Evolutionary conservation across 2,113 vertebrate species (phyloP).

Genomic region (Melanerpes formicivorus): DNA sequence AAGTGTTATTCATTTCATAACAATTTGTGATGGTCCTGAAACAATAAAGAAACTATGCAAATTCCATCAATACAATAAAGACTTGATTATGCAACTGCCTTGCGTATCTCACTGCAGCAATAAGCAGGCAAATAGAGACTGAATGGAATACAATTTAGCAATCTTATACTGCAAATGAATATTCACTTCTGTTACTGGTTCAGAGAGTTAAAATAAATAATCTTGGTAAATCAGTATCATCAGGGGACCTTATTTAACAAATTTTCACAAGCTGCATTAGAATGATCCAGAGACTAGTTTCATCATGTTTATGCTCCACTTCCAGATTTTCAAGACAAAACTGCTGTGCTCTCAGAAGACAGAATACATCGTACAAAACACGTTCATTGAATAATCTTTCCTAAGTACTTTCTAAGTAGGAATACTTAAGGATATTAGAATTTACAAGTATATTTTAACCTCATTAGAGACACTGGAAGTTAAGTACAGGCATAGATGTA

Average conservation of each 20-base stretch:
- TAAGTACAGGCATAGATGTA: background rate
- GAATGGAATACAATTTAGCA: constrained; percentile 7
- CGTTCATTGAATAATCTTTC: background rate
- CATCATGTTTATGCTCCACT: background rate
- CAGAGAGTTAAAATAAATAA: constrained; percentile 25
- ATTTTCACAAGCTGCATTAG: background rate
- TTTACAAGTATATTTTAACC: background rate
- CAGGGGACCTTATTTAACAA: background rate
- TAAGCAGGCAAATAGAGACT: constrained; percentile 21
- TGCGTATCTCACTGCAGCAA: constrained; percentile 3
- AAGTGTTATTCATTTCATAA: constrained; percentile 46
- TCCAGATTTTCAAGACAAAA: background rate
- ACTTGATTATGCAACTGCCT: constrained; percentile 36
- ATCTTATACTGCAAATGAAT: background rate
- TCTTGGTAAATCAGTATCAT: background rate
- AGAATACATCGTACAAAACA: background rate
- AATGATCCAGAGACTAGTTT: background rate
- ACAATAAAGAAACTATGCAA: constrained; percentile 51
- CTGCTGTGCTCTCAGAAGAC: background rate
- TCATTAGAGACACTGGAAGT: background rate
- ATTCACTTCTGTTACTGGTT: constrained; percentile 2
- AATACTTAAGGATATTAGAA: background rate
- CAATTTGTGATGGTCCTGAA: constrained; percentile 42
- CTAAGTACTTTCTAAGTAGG: background rate
- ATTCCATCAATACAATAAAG: constrained; percentile 48